Evolutionary conservation across 2,888 invertebrate species (phyloP), one percentile per base, ranked within the genome.

Genomic region (Pachydiplax longipennis): DNA sequence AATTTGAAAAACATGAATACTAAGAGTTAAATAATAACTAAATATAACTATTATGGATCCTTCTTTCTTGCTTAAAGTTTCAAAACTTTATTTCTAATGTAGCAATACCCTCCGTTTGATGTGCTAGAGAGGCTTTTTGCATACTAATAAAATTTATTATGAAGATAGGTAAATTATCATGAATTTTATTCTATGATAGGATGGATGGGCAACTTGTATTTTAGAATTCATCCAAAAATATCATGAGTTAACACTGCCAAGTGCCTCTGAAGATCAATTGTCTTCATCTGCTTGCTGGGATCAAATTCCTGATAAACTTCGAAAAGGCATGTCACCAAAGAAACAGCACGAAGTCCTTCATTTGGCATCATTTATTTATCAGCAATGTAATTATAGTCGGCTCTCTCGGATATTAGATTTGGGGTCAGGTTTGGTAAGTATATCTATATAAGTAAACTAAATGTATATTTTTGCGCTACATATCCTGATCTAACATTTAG

Each of bases 401-500:
- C 95, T 95, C 91, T 93, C 95, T 87, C 93, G 95, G 2, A 94
- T 97, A 35, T 94, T 97, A 0, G 97, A 97, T 93, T 95, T 97
- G 92, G 97, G 97, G 22, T 95, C 96, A 25, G 97, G 97, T 10
- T 94, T 97, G 94, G 97, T 97, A 94, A 95, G 95, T 92, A 90
- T 91, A 8, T 90, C 0, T 90, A 90, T 90, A 87, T 91, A 83
- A 80, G 53, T 80, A 10, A 65, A n/a, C 53, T 18, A 53, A 53
- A 10, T 10, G 18, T 53, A 3, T 18, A 53, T 53, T 53, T 53
- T 1, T 13, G 53, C 18, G 5, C 18, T 18, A 5, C 18, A 18
- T 53, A 18, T 44, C 6, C 4, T 8, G 10, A 6, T 4, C 44
- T 4, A 44, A 44, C 4, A 44, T 44, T 44, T 44, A 8, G 4